These are phyloP conservation scores for Gortyna flavago DNA, from an alignment of 2,888 invertebrate species.

Conservation along the genomic window DNA sequence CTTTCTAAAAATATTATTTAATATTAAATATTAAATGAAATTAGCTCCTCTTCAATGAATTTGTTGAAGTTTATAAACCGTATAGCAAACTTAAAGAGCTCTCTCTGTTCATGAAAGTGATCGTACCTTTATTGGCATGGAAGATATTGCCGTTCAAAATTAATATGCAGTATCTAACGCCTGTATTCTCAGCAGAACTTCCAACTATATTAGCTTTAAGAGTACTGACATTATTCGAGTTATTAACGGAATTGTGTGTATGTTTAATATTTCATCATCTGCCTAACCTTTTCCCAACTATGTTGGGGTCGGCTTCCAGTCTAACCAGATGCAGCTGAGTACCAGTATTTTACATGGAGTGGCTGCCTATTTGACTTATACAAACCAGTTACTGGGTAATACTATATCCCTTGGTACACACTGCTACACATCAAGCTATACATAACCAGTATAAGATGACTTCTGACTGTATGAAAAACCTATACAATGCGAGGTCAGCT, in stretches of 20 bases:
- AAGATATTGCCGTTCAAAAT: conserved; percentile 40
- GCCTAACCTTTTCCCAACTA: neutral
- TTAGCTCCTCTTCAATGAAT: conserved; percentile 4
- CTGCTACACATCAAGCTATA: no score
- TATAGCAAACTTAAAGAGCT: conserved; percentile 34
- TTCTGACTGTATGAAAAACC: no score
- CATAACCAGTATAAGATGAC: no score
- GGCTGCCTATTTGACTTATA: neutral
- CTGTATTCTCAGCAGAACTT: conserved; percentile 15
- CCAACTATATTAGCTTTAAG: conserved; percentile 3
- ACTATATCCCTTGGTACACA: neutral
- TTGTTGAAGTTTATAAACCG: conserved; percentile 42
- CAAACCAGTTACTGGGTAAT: neutral
- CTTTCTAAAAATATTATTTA: conserved; percentile 6
- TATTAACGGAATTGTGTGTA: neutral
- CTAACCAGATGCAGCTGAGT: neutral
- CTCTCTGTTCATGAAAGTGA: conserved; percentile 28
- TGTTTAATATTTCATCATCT: neutral
- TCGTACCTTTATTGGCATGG: conserved; percentile 26
- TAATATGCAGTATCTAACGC: conserved; percentile 34
- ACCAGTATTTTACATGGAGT: neutral
- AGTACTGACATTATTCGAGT: neutral
- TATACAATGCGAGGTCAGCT: no score
- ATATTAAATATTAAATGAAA: conserved; percentile 4
- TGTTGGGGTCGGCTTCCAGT: neutral